Evolutionary conservation across 2,888 invertebrate genomes (phyloP), one percentile per base, ranked within the genome.

Genomic region (Oligia fasciuncula): DNA sequence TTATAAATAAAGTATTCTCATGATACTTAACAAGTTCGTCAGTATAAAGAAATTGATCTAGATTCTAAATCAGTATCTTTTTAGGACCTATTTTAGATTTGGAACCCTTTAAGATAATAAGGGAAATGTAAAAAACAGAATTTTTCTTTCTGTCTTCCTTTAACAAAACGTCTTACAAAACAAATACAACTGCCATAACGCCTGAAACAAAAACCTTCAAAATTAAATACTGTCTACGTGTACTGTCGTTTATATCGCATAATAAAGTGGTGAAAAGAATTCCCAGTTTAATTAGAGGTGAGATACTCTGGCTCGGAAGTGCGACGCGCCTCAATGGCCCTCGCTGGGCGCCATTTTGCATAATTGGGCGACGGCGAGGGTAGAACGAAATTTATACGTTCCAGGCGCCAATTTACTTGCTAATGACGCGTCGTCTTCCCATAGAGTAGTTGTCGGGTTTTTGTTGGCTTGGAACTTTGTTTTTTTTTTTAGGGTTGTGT

Each of bases 181-280:
- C 14, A 29, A 84, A 68, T 51, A 73, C 29, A 35, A 57, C 66
- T 63, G 71, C 54, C 19, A 72, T 14, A 68, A 72, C 43, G 4
- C 40, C 71, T 62, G 76, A 69, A 83, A 81, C 80, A 84, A 83
- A 82, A 79, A 89, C 88, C 86, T 85, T 89, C 89, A 90, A 91
- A 93, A 92, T 93, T 90, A 93, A 93, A 94, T 93, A 93, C 92
- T 88, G 90, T 90, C 90, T 91, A 87, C 91, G 87, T 90, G 89
- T 93, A 91, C 91, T 92, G 95, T 94, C 95, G 95, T 95, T 96
- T 96, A 96, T 96, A 94, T 93, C 94, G 94, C 92, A 96, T 95
- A 96, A 96, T 96, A 95, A 94, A 96, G 96, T 95, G 96, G 93
- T 95, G 95, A 94, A 95, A 96, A 96, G 96, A 96, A 95, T 95